Evolutionary conservation across 92 coral and sea anemone genomes (phyloP), one percentile per base, ranked within the genome.

Genomic region (Porites rus): DNA sequence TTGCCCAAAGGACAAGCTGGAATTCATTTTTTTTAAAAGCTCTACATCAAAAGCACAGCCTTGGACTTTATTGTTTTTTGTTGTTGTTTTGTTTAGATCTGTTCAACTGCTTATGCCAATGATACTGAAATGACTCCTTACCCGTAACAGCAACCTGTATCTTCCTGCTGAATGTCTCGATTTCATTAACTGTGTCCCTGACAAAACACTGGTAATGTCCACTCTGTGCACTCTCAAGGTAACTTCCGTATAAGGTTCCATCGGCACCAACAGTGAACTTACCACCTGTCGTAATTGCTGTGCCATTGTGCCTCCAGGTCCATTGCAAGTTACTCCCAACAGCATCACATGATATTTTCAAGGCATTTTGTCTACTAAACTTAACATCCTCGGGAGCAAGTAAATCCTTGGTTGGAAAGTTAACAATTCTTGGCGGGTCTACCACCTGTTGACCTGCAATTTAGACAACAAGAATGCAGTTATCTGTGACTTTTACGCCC

Each of bases 201-300:
- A 81, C 95, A 65, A 89, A 70, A 50, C 95, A 92, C 77, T 92
- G 95, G 63, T 89, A 92, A 62, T 25, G 73, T 13, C 95, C 95
- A 82, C 91, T 88, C 25, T 52, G 62, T n/a, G 78, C 52, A 17
- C 20, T 8, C 0, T 4, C 56, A 22, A 74, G 78, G 21, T 56
- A 10, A 18, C n/a, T 6, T 10, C 77, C 86, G 10, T 10, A 58
- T 8, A 81, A 11, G 7, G 77, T 69, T 5, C 86, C 86, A 28
- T 81, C 77, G 1, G 0, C 10, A 20, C 14, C 60, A 54, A 54
- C 2, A 3, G 11, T 10, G 60, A 54, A 54, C 60, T 54, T 54
- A 54, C 14, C 12, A 52, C 13, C 1, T 0, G 8, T 1, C 3
- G 22, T 4, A 28, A 70, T 58, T 0, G 0, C 60, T 0, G 69